Evolutionary conservation across 2,888 invertebrate species (phyloP).

Genomic region (Microchrysa polita): DNA sequence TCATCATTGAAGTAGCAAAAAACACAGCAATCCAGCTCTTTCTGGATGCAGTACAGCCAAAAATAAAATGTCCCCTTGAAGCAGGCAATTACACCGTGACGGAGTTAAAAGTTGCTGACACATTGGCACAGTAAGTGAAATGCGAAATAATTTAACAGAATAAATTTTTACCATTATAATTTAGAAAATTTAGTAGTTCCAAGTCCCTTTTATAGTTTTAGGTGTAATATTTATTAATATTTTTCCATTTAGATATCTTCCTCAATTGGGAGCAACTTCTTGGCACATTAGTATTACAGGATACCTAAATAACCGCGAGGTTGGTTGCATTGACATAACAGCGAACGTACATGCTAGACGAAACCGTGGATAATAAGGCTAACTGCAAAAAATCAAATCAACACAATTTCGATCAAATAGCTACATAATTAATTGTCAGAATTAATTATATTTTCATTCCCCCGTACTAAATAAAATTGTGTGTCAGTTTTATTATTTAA

Average conservation of each 20-base stretch:
- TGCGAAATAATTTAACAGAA: too few species aligned
- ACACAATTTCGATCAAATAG: too few species aligned
- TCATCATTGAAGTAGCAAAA: neutral
- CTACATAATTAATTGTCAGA: too few species aligned
- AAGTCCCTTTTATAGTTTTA: too few species aligned
- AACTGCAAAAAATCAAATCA: too few species aligned
- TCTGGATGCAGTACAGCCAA: conserved; percentile 23
- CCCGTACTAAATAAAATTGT: too few species aligned
- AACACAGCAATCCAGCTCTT: neutral
- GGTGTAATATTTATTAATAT: too few species aligned
- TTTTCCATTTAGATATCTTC: conserved; percentile 33
- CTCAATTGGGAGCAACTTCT: conserved; percentile 28
- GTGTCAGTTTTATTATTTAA: too few species aligned
- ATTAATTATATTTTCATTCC: too few species aligned
- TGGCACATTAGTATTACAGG: conserved; percentile 9
- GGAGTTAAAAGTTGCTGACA: conserved; percentile 7
- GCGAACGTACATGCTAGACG: conserved; percentile 14
- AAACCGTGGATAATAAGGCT: neutral
- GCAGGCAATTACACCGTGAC: conserved; percentile 5
- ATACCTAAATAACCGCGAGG: neutral
- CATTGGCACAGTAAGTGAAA: conserved; percentile 10
- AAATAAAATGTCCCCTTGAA: conserved; percentile 35
- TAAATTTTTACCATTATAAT: too few species aligned
- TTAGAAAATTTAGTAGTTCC: too few species aligned
- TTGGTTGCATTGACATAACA: conserved; percentile 20